Conservation (phyloP, 2,797 vertebrate species). For the Myiotriccus ornatus region DNA sequence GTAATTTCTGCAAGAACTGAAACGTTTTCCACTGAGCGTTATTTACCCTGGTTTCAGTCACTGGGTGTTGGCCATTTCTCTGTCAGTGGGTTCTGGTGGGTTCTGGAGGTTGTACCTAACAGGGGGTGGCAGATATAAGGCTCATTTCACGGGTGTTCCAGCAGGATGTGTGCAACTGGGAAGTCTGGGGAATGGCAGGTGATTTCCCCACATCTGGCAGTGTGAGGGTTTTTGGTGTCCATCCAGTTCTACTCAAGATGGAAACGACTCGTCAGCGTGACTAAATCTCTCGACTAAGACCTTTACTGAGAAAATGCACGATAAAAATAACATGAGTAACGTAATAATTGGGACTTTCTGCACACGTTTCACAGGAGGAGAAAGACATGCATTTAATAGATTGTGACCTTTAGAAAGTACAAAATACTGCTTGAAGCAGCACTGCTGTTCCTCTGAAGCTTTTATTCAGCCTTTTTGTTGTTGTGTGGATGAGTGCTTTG, state of each 20-base stretch:
- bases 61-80: neutral
- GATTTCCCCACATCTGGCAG: neutral
- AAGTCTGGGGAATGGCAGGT: neutral
- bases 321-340: neutral
- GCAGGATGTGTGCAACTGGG: neutral
- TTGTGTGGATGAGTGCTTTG: neutral
- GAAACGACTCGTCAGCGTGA: neutral
- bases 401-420: neutral
- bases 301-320: neutral
- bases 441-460: neutral
- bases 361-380: neutral
- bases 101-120: neutral
- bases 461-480: neutral
- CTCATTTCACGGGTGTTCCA: neutral
- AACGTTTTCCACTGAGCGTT: neutral
- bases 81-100: neutral
- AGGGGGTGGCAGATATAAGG: too few relatives aligned
- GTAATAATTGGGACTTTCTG: neutral
- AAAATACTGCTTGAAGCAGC: neutral
- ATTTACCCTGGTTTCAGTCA: neutral
- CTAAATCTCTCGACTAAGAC: neutral
- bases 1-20: neutral
- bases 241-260: accelerated
- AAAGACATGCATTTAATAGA: neutral
- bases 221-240: neutral